phyloP scores from a whole-genome alignment of 2,797 vertebrate genomes.

The Crocidura indochinensis region DNA sequence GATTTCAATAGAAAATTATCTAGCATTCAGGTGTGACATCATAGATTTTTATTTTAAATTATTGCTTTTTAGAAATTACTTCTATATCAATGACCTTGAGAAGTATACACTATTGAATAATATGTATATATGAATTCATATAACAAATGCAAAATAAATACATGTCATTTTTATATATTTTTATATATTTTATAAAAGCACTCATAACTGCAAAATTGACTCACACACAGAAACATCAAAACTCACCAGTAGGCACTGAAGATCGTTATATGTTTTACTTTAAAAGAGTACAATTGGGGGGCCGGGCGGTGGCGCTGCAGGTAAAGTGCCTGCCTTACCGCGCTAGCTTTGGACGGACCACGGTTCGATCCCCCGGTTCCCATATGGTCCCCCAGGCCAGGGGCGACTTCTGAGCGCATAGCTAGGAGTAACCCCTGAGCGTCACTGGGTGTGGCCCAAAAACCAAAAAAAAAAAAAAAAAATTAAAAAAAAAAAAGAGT shows the following conservation, averaged over 20 bases:
- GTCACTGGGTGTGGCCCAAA: no score
- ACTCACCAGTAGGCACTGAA: background rate
- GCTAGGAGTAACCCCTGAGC: no score
- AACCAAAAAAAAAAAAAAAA: no score
- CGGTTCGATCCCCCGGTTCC: no score
- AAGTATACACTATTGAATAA: background rate
- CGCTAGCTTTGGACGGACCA: no score
- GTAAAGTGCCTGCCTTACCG: no score
- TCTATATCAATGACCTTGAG: background rate
- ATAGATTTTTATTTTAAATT: conserved; percentile 5
- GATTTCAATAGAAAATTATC: conserved; percentile 25
- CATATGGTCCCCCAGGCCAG: no score
- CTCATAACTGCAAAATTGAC: background rate
- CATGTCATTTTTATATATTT: background rate
- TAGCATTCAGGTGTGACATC: background rate
- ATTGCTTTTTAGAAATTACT: background rate
- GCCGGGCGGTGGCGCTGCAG: no score
- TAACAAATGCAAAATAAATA: background rate
- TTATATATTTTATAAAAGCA: background rate
- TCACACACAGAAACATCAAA: background rate
- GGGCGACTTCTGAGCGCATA: no score
- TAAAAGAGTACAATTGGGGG: background rate
- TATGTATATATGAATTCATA: background rate
- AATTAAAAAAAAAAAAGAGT: no score
- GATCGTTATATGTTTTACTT: background rate